Base-by-base conservation (phyloP, 2,113 vertebrate genomes). In the Phyllostomus discolor region DNA sequence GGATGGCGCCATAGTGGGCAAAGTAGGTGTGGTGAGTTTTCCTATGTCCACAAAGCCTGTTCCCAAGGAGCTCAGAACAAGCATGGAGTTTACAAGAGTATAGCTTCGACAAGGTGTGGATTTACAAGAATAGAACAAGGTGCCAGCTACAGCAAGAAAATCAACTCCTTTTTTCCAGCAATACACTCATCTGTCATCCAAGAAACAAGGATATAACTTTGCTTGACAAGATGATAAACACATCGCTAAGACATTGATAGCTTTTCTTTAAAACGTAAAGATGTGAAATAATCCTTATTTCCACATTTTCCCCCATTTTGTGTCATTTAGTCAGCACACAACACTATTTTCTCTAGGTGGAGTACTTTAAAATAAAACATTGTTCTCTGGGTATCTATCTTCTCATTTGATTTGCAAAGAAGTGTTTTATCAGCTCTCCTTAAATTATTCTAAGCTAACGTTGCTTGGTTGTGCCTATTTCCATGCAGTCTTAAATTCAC, bases 201-300 rank as follows among this genome's bases (percentile, higher is more conserved):
- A 90, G 93, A 62, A 91, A 84, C 20, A 79, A 88, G 78, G 54
- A 46, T 7, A 52, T 48, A 48, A 43, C n/a, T 80, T 75, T 72
- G 35, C 81, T 41, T 83, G 79, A 85, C 52, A 83, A 59, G 41
- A 52, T 35, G 41, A 86, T 67, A 69, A 91, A 91, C 7, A 38
- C 38, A 52, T 67, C 72, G 52, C 59, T 95, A 72, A 81, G 80
- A 92, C 46, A 14, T 31, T 70, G 17, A 70, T 22, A 38, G 11
- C 28, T 89, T 89, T 75, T 84, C 59, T 92, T 89, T 92, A 70
- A 91, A 93, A 83, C 41, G 81, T 35, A 67, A 94, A 94, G 10
- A 46, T 67, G 16, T 50, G 69, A 94, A 97, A 91, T 26, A 76
- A 66, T 43, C 15, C 5, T 75, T 54, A 82, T 54, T 76, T 93